Base-by-base conservation (phyloP, 2,113 vertebrate species). In the Elgaria multicarinata region DNA sequence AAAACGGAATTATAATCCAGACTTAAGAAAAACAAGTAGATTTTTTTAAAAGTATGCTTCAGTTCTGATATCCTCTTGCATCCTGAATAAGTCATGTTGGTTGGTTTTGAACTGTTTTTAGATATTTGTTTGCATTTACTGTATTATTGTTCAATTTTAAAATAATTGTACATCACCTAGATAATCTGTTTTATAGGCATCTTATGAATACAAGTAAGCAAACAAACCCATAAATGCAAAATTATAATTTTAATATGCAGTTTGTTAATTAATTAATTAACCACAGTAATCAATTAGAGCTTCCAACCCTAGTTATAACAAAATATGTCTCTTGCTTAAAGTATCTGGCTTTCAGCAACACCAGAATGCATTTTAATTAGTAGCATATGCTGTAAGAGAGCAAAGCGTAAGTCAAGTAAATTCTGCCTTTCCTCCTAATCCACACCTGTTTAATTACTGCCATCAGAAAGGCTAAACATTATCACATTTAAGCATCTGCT, bases 331-430 rank as follows among this genome's bases (percentile, higher is more conserved):
- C 55, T 87, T 91, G 9, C 81, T 90, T 87, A 77, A 0, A 4
- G 84, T 91, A 80, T 24, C 76, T 92, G 83, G 46, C 87, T 95
- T 93, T 62, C 88, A 89, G 78, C 69, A 94, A 91, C 64, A 91
- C 26, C 36, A 82, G 79, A 87, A 24, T 85, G 87, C 4, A 76
- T 83, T 4, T 77, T 93, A 78, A 93, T 90, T 91, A 92, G 82
- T 44, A 46, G 82, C 74, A 46, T 12, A 36, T 69, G 78, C 71
- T 79, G 53, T 26, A n/a, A 66, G 83, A 31, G 0, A 90, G 72
- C 14, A 42, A 78, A 39, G 91, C 44, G 75, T 13, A 66, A 33
- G 16, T 85, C 81, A 93, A 89, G 88, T 46, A 90, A 88, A 82
- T 77, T 71, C 44, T 72, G 75, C 13, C 24, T 83, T 91, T n/a